Evolutionary conservation across 2,797 vertebrate species (phyloP).

Genomic region (Morelia viridis): DNA sequence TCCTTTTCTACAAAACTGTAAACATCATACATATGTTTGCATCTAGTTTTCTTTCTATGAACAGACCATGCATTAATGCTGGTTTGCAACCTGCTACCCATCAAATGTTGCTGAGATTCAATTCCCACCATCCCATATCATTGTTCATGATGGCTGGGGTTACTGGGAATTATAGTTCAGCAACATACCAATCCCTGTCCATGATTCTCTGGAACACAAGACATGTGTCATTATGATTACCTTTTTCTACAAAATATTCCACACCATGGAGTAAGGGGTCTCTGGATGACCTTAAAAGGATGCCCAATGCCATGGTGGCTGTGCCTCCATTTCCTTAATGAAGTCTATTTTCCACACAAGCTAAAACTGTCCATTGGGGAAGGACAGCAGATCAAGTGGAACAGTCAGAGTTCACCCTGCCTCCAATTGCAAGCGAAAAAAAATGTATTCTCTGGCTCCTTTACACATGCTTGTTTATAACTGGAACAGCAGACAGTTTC

Average conservation of each 20-base stretch:
- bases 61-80: neutral
- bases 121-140: neutral
- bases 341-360: neutral
- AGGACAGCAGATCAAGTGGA: neutral
- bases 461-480: slow-evolving; percentile 26
- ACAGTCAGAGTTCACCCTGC: neutral
- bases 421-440: neutral
- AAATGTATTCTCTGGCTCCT: neutral
- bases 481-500: slow-evolving; percentile 23
- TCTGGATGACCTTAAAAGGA: neutral
- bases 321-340: neutral
- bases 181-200: neutral
- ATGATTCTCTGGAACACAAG: neutral
- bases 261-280: neutral
- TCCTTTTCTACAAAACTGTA: neutral
- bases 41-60: neutral
- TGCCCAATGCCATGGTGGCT: neutral
- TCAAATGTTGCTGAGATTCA: neutral
- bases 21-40: neutral
- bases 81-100: neutral
- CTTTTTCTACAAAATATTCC: neutral
- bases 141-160: neutral
- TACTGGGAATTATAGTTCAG: neutral
- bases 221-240: neutral
- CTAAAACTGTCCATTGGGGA: neutral